Base-by-base conservation (phyloP, 23 tunicate genomes). In the Trididemnum miniatum region DNA sequence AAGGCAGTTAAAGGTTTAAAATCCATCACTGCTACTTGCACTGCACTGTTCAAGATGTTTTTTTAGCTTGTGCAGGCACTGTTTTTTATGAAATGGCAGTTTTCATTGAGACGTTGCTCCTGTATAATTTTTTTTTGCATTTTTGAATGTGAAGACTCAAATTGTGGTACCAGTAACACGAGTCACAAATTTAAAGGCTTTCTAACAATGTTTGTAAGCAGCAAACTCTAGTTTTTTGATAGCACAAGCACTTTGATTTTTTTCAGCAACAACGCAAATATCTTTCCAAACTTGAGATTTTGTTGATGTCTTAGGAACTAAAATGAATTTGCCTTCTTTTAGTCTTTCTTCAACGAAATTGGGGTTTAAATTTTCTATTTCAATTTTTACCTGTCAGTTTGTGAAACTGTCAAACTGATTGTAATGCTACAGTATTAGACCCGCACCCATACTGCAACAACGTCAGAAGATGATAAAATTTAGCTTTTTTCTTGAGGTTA, bases 1-100 rank as follows among this genome's bases (percentile, higher is more conserved):
- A 75, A 15, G 22, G 22, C 31, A 25, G 80, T 26, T 49, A 77
- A 77, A 22, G 81, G 81, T 51, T 65, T 44, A 1, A 77, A 40
- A 77, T 77, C 65, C 51, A 26, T 2, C 1, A 77, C 81, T 2
- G 27, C 81, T 25, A 50, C 34, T 22, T 77, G 3, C 5, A 34
- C 39, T 71, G 76, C 69, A 62, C 69, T 62, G 30, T 62, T 62
- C 69, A 62, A 62, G 20, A 62, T 24, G 4, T 62, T 22, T 25
- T 62, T 62, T 62, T 62, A 22, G 69, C 24, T n/a, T 62, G 29
- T 15, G 27, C 30, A 22, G 69, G 22, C 27, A 62, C 54, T 15
- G 15, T 62, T 62, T 62, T 25, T 62, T 62, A 4, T 22, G 15
- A 22, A 62, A 62, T 9, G 69, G 69, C 30, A 62, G 22, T 62